These are phyloP conservation scores for Gulo gulo DNA, from an alignment of 2,113 vertebrate genomes.

Conservation along the genomic window DNA sequence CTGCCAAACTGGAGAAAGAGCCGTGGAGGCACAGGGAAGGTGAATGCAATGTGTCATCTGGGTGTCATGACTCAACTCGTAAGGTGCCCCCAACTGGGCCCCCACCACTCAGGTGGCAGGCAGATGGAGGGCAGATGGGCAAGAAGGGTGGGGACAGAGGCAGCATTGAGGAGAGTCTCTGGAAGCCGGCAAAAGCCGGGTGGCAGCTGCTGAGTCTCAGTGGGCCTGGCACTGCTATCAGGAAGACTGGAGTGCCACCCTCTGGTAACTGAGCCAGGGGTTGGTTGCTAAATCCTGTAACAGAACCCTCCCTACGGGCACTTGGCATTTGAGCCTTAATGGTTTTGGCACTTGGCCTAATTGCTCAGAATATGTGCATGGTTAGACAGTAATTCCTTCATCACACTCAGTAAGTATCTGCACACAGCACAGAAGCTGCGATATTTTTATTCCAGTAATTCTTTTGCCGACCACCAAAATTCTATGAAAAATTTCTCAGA, in stretches of 20 bases:
- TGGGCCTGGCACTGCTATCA: constrained; percentile 35
- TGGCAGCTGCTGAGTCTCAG: background rate
- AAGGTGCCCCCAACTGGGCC: background rate
- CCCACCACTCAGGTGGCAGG: background rate
- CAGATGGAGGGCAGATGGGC: constrained; percentile 48
- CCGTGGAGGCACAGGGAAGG: background rate
- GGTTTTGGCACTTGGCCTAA: constrained; percentile 44
- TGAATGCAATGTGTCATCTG: background rate
- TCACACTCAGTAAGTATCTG: background rate
- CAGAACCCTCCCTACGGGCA: constrained; percentile 30
- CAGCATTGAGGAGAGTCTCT: background rate
- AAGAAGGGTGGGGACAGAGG: background rate
- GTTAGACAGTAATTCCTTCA: constrained; percentile 49
- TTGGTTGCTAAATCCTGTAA: constrained; percentile 44
- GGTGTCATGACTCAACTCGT: background rate
- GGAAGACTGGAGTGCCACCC: constrained; percentile 62
- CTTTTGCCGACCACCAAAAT: constrained; percentile 15
- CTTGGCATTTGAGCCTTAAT: constrained; percentile 48
- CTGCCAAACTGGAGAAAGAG: constrained; percentile 4
- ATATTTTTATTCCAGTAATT: constrained; percentile 30
- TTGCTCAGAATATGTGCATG: constrained; percentile 38
- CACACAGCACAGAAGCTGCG: constrained; percentile 20
- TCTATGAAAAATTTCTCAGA: constrained; percentile 7
- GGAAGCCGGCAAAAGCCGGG: background rate
- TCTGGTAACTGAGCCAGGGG: constrained; percentile 55